Percentiles rank a stretch among this genome's conserved stretches.
Evolutionary conservation across 2,888 invertebrate genomes (phyloP).

Genomic region (Lacanobia oleracea): DNA sequence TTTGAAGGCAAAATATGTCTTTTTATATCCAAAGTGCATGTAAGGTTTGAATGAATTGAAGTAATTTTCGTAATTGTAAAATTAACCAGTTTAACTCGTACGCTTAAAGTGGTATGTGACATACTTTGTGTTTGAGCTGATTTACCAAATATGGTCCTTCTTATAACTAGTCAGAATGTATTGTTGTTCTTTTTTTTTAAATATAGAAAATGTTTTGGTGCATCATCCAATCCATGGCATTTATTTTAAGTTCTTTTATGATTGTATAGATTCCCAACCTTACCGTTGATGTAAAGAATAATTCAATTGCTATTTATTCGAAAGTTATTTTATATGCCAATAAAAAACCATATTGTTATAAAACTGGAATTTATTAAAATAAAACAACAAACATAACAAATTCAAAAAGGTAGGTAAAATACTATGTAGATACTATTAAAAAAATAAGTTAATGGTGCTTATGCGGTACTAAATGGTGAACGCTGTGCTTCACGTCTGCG

Average conservation of each 20-base stretch:
- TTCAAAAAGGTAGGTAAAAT: background rate
- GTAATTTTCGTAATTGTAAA: constrained; percentile 44
- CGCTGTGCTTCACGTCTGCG: constrained; percentile 66
- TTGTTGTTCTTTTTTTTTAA: background rate
- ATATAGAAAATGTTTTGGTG: no score
- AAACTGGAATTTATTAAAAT: constrained; percentile 13
- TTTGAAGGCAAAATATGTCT: constrained; percentile 25
- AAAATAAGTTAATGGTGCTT: constrained; percentile 46
- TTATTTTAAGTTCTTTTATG: background rate
- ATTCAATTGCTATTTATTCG: background rate
- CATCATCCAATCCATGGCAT: background rate
- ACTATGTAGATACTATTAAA: background rate
- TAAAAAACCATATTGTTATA: background rate
- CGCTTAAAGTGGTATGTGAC: constrained; percentile 17
- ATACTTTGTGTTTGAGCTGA: constrained; percentile 5
- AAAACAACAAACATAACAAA: constrained; percentile 12
- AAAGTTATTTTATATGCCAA: background rate
- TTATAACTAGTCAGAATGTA: background rate
- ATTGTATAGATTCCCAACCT: background rate
- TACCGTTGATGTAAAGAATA: background rate
- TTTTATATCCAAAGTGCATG: constrained; percentile 37
- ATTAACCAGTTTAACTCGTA: constrained; percentile 42
- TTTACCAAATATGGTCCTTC: background rate
- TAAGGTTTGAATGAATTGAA: constrained; percentile 8
- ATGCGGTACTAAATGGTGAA: constrained; percentile 65